These are phyloP conservation scores for Falcaria lacertinaria DNA, from an alignment of 2,888 invertebrate genomes.

Conservation along the genomic window DNA sequence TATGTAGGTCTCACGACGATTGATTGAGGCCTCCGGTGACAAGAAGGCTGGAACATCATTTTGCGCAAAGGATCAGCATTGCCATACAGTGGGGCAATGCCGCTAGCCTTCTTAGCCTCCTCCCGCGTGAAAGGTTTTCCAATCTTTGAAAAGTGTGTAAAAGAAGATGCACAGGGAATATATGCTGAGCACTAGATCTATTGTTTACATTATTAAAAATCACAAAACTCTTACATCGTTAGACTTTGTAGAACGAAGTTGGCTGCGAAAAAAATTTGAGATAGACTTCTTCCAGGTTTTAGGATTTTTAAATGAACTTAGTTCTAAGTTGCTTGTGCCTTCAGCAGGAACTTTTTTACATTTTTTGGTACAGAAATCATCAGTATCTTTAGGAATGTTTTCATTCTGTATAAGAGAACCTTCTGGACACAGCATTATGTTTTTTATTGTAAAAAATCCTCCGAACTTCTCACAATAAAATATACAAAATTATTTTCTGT, in stretches of 20 bases:
- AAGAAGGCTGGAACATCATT: no score
- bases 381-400: slow-evolving; percentile 39
- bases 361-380: slow-evolving; percentile 40
- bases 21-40: no score
- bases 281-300: slow-evolving; percentile 72
- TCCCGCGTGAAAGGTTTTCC: no score
- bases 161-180: no score
- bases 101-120: no score
- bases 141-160: no score
- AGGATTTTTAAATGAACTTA: slow-evolving; percentile 56
- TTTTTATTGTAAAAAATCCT: slow-evolving; percentile 32
- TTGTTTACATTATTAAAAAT: background rate
- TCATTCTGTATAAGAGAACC: slow-evolving; percentile 49
- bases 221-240: slow-evolving; percentile 53
- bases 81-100: no score
- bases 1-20: no score
- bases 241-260: slow-evolving; percentile 64
- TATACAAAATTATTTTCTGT: slow-evolving; percentile 41
- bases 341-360: slow-evolving; percentile 45
- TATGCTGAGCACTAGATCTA: background rate
- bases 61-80: no score
- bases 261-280: slow-evolving; percentile 66
- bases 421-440: slow-evolving; percentile 65
- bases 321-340: slow-evolving; percentile 48
- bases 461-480: slow-evolving; percentile 34